Evolutionary conservation across 2,113 vertebrate genomes (phyloP).

Genomic region (Meriones unguiculatus): DNA sequence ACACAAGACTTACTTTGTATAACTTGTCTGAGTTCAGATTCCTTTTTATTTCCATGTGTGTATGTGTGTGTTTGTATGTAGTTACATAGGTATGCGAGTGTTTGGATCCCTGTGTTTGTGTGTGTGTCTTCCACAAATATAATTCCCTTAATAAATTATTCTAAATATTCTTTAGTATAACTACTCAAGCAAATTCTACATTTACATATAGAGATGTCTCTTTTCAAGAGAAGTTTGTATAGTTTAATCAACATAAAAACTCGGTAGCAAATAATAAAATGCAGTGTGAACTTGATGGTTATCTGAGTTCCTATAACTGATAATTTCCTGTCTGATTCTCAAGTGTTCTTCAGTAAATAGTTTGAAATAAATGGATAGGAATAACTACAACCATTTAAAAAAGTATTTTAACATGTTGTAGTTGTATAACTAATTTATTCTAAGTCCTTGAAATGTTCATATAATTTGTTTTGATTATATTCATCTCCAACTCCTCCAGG

Average conservation of each 20-base stretch:
- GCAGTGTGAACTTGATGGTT: neutral
- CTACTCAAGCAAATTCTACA: neutral
- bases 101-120: neutral
- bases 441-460: neutral
- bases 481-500: neutral
- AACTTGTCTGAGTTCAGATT: neutral
- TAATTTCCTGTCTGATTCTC: neutral
- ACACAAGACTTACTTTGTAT: neutral
- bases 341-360: neutral
- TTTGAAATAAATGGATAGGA: neutral
- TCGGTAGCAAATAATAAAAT: neutral
- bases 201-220: neutral
- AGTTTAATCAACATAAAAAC: neutral
- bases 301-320: neutral
- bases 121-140: neutral
- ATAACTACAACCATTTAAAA: neutral
- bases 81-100: too few relatives aligned
- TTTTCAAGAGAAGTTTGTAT: neutral
- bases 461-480: neutral
- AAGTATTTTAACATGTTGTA: neutral
- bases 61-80: neutral
- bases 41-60: neutral
- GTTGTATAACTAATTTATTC: neutral
- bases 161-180: neutral
- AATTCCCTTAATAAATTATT: slow-evolving; percentile 29